Base-by-base conservation (phyloP, 23 tunicate genomes). In the Trididemnum miniatum region DNA sequence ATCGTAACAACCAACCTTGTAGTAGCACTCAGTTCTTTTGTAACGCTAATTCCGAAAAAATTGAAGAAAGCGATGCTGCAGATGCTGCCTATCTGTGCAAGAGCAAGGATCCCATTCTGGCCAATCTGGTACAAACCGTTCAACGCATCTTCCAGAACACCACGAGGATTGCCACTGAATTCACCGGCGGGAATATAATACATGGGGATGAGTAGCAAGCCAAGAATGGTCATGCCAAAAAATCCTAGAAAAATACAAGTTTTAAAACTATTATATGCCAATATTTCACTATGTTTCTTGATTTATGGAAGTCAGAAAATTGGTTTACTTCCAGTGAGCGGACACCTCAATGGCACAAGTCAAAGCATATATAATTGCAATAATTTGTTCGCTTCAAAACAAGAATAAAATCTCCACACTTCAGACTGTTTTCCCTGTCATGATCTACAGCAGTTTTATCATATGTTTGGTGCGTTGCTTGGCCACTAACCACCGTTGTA, bases 81-180 rank as follows among this genome's bases (percentile, higher is more conserved):
- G 34, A 96, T 82, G 78, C 87, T 91, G 65, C 96, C 92, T 35
- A 96, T 29, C 57, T 89, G 92, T 5, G 94, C 99, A 1, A 91
- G 5, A 0, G 92, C 94, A 40, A 96, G 78, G 27, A 75, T 74
- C 27, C 76, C 35, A 66, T 96, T 91, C 22, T 91, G 90, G 18
- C 99, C 99, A 18, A 96, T 80, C 72, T 96, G 99, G 54, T 85
- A 87, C 77, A 96, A 77, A 36, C 99, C 99, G 73, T 96, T 96
- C 51, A 96, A 35, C 0, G 99, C 97, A 60, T 96, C 99, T 81
- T 96, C 99, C 76, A 96, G 36, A 1, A 97, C 87, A 7, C 87
- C 89, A 28, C 91, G 86, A 0, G 89, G 89, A 36, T 91, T 87
- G 25, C 78, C 80, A 82, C 89, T 77, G 27, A 86, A 80, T 1